A percentile compares a stretch with the other conserved stretches of the same genome.
phyloP scores from a whole-genome alignment of 2,888 invertebrate species.

The Parnassius glacialis region DNA sequence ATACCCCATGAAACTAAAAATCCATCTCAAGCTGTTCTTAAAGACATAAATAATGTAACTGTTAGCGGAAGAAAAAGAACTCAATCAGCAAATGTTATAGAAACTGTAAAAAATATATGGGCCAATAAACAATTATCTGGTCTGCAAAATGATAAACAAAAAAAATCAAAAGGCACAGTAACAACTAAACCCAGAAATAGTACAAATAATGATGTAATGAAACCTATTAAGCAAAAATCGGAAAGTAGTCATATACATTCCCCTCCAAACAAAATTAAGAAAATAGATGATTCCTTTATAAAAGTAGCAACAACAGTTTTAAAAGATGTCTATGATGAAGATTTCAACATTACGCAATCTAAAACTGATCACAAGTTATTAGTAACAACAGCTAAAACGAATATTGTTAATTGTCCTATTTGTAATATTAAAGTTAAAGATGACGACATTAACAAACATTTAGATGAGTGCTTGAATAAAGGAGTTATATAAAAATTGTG shows the following conservation, averaged over 20 bases:
- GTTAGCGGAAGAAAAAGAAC: slow-evolving; percentile 31
- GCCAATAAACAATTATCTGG: slow-evolving; percentile 39
- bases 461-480: slow-evolving; percentile 72
- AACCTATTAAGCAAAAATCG: slow-evolving; percentile 17
- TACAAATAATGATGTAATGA: slow-evolving; percentile 15
- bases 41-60: slow-evolving; percentile 38
- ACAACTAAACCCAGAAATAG: background rate
- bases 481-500: slow-evolving; percentile 52
- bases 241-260: slow-evolving; percentile 33
- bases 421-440: slow-evolving; percentile 59
- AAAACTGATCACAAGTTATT: slow-evolving; percentile 44
- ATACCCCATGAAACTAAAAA: slow-evolving; percentile 26
- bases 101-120: slow-evolving; percentile 47
- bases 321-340: slow-evolving; percentile 67
- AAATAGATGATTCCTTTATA: slow-evolving; percentile 68
- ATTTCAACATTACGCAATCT: slow-evolving; percentile 50
- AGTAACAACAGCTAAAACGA: slow-evolving; percentile 31
- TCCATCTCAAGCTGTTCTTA: slow-evolving; percentile 34
- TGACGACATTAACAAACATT: slow-evolving; percentile 62
- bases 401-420: slow-evolving; percentile 70
- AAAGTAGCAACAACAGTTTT: slow-evolving; percentile 49
- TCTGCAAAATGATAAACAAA: slow-evolving; percentile 9
- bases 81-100: slow-evolving; percentile 33
- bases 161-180: background rate
- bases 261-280: slow-evolving; percentile 60